Evolutionary conservation across 2,797 vertebrate genomes (phyloP).

Genomic region (Acrocephalus scirpaceus): DNA sequence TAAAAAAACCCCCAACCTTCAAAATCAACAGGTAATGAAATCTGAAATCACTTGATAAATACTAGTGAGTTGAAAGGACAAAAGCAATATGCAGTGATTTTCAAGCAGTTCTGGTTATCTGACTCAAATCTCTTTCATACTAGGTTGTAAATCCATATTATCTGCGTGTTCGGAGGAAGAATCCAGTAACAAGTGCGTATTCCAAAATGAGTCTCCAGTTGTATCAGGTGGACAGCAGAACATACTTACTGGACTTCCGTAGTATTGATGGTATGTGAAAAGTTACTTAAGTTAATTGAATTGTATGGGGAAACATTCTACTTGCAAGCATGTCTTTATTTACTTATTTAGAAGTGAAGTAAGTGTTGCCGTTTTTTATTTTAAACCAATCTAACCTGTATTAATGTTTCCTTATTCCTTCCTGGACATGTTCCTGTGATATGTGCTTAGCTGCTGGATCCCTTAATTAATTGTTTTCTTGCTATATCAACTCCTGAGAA

Average conservation of each 20-base stretch:
- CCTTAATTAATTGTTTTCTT: not conserved
- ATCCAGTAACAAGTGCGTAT: constrained; percentile 91
- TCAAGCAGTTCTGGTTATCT: not conserved
- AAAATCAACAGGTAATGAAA: not conserved
- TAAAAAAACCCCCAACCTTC: rapidly evolving
- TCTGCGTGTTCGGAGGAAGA: constrained; percentile 94
- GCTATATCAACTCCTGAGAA: not conserved
- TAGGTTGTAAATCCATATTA: constrained; percentile 98
- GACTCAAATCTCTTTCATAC: not conserved
- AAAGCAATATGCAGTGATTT: not conserved
- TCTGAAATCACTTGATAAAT: not conserved
- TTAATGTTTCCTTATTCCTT: not conserved
- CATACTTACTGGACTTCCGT: constrained; percentile 96
- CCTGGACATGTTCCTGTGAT: not conserved
- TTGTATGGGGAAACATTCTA: not conserved
- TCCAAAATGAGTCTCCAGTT: constrained; percentile 99
- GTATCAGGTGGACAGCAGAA: constrained; percentile 98
- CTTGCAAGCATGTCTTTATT: not conserved
- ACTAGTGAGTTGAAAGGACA: not conserved
- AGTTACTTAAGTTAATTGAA: not conserved
- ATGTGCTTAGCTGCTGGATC: not conserved
- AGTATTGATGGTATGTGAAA: constrained; percentile 93
- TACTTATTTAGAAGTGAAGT: not conserved
- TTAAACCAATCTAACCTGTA: not conserved
- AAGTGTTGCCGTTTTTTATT: not conserved